Conservation (phyloP, 2,888 invertebrate species). For the Steinernema scapterisci region DNA sequence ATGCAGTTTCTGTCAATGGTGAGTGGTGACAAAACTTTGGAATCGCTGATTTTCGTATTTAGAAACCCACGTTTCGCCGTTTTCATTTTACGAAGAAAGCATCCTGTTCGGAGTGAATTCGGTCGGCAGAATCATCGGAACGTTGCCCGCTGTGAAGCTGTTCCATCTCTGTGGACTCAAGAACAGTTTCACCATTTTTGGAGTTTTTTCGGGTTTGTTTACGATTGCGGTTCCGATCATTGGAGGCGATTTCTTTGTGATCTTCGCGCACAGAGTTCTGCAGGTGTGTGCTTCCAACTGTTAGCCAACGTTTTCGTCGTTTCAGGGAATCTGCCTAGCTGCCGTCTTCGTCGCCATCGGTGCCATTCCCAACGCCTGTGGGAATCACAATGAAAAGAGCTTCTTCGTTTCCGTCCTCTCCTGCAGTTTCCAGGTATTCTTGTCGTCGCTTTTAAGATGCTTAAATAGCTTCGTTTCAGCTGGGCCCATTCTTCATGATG, state of each 20-base stretch:
- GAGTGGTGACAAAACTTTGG: background rate
- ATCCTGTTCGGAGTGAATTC: background rate
- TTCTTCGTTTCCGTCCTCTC: constrained; percentile 15
- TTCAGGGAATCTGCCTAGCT: background rate
- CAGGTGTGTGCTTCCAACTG: background rate
- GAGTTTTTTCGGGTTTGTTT: background rate
- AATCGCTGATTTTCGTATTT: background rate
- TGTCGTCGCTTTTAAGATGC: background rate
- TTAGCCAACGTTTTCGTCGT: too few species aligned
- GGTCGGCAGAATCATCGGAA: constrained; percentile 6
- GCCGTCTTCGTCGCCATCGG: background rate
- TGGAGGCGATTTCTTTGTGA: background rate
- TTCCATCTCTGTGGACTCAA: background rate
- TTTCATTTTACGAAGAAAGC: constrained; percentile 4
- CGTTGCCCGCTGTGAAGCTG: constrained; percentile 3
- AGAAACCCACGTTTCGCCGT: background rate
- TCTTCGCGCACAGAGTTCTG: background rate
- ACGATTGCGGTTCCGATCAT: background rate
- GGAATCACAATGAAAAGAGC: constrained; percentile 9
- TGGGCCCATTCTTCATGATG: constrained; percentile 6
- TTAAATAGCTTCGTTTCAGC: background rate
- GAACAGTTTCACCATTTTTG: constrained; percentile 7
- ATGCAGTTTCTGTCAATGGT: background rate
- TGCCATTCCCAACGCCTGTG: constrained; percentile 5
- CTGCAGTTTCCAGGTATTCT: constrained; percentile 12